A percentile compares a stretch with the other conserved stretches of the same genome.
phyloP scores from a whole-genome alignment of 2,888 invertebrate species.

The Gastracanthus pulcherrimus region DNA sequence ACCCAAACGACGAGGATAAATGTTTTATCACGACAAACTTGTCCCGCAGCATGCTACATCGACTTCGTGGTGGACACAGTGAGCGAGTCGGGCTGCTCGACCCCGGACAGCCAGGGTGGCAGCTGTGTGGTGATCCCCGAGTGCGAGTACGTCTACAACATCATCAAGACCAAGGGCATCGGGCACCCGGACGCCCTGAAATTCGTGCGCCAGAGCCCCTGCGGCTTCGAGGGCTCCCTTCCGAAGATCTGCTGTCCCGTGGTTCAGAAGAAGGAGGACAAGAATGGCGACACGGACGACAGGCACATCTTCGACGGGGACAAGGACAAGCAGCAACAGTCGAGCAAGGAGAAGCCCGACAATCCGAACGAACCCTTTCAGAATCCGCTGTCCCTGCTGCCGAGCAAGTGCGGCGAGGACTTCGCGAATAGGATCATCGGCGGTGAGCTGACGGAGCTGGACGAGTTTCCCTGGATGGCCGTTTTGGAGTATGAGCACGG shows the following conservation, averaged over 20 bases:
- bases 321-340: background rate
- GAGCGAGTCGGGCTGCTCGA: conserved; percentile 70
- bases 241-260: conserved; percentile 85
- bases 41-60: background rate
- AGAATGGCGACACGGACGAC: background rate
- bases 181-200: conserved; percentile 72
- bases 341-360: background rate
- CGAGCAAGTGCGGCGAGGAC: conserved; percentile 68
- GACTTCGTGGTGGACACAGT: background rate
- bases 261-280: too few relatives aligned
- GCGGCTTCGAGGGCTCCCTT: conserved; percentile 81
- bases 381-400: conserved; percentile 60
- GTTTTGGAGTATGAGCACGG: conserved; percentile 76
- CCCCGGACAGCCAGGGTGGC: conserved; percentile 76
- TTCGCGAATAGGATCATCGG: conserved; percentile 76
- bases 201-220: conserved; percentile 82
- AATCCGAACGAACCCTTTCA: background rate
- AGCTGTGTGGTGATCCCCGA: conserved; percentile 77
- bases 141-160: conserved; percentile 76
- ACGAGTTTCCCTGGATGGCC: conserved; percentile 82
- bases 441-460: conserved; percentile 77
- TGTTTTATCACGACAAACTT: too few relatives aligned
- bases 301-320: background rate
- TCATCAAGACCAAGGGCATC: conserved; percentile 77
- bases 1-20: too few relatives aligned